A percentile compares a stretch with the other conserved stretches of the same genome.
Evolutionary conservation across 2,113 vertebrate species (phyloP).

Genomic region (Austrofundulus limnaeus): DNA sequence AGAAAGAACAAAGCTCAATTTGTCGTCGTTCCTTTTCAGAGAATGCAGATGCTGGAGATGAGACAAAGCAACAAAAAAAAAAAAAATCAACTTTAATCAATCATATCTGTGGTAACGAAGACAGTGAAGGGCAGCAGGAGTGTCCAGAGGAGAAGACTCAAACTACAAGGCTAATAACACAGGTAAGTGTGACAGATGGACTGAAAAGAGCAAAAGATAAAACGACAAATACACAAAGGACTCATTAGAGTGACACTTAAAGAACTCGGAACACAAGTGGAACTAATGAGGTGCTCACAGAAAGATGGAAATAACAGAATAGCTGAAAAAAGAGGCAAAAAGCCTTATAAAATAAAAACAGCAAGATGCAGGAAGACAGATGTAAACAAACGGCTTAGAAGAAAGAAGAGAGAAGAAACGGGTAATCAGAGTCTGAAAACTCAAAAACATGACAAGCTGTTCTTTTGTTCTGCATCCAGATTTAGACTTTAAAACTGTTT

Average conservation of each 20-base stretch:
- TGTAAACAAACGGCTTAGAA: not conserved
- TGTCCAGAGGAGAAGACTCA: not conserved
- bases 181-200: constrained; percentile 1
- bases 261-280: constrained; percentile 4
- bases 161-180: not conserved
- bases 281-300: constrained; percentile 4
- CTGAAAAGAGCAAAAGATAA: not conserved
- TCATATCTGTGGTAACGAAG: not conserved
- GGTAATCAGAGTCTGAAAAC: not conserved
- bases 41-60: not conserved
- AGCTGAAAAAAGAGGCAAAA: not conserved
- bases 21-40: not conserved
- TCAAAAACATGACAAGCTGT: not conserved
- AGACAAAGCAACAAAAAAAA: not conserved
- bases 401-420: not conserved
- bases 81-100: not conserved
- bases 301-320: not conserved
- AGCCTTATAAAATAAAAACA: not conserved
- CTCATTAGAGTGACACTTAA: constrained; percentile 8
- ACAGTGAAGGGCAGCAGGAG: not conserved
- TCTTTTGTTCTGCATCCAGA: not conserved
- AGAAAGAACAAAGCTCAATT: not conserved
- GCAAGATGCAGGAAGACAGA: not conserved
- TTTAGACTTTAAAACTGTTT: not conserved
- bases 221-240: constrained; percentile 7